Conservation (phyloP, 2,113 vertebrate genomes). For the Aramus guarauna region DNA sequence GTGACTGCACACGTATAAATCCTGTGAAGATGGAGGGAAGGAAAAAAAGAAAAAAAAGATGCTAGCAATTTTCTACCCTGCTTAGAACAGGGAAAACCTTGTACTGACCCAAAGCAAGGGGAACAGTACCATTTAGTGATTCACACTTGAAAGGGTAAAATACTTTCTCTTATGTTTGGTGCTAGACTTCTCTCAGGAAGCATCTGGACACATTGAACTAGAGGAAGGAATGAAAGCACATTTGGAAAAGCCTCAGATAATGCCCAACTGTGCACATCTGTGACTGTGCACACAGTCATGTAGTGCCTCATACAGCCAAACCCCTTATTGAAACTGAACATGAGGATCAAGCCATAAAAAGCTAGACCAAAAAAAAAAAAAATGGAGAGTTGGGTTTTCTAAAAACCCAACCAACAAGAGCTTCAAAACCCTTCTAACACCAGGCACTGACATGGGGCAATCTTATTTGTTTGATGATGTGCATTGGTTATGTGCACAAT, state of each 20-base stretch:
- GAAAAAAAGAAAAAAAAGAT: background rate
- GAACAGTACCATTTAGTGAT: background rate
- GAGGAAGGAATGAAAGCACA: background rate
- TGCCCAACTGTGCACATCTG: background rate
- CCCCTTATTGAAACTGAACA: background rate
- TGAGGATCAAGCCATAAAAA: background rate
- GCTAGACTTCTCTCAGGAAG: background rate
- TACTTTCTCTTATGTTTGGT: background rate
- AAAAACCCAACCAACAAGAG: background rate
- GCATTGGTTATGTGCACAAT: background rate
- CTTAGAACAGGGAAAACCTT: background rate
- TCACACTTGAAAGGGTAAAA: background rate
- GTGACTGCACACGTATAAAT: background rate
- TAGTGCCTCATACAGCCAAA: background rate
- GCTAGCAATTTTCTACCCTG: background rate
- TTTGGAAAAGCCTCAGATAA: background rate
- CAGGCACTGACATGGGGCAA: rapidly evolving
- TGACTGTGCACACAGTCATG: background rate
- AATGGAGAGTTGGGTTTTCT: background rate
- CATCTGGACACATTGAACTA: background rate
- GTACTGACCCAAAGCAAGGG: background rate
- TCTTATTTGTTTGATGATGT: background rate
- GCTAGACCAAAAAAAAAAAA: background rate
- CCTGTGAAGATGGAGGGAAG: background rate
- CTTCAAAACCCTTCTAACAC: background rate